Percentiles rank a stretch among this genome's conserved stretches.
phyloP scores from a whole-genome alignment of 2,113 vertebrate genomes.

The Sinocyclocheilus anophthalmus region DNA sequence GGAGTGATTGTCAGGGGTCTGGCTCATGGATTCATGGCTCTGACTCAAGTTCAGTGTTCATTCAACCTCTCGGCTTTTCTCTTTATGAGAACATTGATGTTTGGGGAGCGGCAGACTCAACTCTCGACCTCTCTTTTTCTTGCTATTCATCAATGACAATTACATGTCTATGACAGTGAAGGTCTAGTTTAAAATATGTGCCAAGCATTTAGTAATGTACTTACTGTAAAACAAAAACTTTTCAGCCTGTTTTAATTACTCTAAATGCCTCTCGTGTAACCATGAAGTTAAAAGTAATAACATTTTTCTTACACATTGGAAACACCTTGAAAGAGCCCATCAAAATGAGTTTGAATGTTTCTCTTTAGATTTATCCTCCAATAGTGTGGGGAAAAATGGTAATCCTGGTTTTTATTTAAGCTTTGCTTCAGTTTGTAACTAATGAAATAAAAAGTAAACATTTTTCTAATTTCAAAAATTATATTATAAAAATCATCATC shows the following conservation, averaged over 20 bases:
- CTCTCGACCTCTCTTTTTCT: conserved; percentile 2
- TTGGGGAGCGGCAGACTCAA: not conserved
- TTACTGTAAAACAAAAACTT: not conserved
- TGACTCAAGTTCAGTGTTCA: conserved; percentile 5
- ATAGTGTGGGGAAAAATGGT: no score
- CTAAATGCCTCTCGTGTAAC: not conserved
- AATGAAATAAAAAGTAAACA: no score
- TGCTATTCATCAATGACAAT: conserved; percentile 18
- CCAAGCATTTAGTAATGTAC: not conserved
- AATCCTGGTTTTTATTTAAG: no score
- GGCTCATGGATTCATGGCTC: not conserved
- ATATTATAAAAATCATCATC: no score
- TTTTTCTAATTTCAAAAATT: no score
- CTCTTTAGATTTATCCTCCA: no score
- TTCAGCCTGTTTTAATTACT: not conserved
- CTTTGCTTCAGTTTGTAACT: no score
- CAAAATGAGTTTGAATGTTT: no score
- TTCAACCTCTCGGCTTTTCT: conserved; percentile 18
- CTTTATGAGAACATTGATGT: conserved; percentile 3
- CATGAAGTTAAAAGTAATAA: not conserved
- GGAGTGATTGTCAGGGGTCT: conserved; percentile 5
- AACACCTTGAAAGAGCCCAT: not conserved
- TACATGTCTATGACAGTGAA: not conserved
- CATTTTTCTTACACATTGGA: not conserved
- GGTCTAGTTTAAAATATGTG: not conserved